These are phyloP conservation scores for Phaethornis superciliosus DNA, from an alignment of 2,113 vertebrate species.

Conservation along the genomic window DNA sequence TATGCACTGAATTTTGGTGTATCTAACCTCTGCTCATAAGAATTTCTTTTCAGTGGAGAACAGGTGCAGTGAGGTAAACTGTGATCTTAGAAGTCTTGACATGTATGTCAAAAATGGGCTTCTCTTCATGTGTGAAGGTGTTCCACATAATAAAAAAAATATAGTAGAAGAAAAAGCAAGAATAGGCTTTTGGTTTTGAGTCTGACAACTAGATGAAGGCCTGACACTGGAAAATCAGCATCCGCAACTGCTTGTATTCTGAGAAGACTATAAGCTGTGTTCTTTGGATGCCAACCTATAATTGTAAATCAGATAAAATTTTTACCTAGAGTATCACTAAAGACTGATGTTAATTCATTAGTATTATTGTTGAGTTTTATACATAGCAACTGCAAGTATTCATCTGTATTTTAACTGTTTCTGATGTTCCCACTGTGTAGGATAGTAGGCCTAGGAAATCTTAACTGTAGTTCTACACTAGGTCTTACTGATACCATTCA, in stretches of 20 bases:
- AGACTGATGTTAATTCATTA: neutral
- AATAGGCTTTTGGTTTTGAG: neutral
- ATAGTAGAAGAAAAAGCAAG: neutral
- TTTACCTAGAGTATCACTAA: neutral
- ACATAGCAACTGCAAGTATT: neutral
- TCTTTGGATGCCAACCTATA: neutral
- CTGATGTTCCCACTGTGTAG: neutral
- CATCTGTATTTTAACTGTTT: neutral
- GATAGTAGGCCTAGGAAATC: neutral
- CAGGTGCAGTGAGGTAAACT: neutral
- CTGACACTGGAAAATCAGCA: neutral
- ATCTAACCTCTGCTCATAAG: neutral
- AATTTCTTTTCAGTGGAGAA: neutral
- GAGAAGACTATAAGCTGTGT: neutral
- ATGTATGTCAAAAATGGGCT: slow-evolving; percentile 1
- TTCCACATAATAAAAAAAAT: slow-evolving; percentile 7
- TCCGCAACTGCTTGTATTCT: neutral
- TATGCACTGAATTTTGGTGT: neutral
- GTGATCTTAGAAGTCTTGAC: slow-evolving; percentile 43
- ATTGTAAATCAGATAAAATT: neutral
- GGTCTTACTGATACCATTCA: neutral
- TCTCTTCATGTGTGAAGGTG: neutral
- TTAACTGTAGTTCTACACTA: neutral
- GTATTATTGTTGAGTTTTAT: neutral
- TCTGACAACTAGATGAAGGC: slow-evolving; percentile 5